Conservation (phyloP, 2,113 vertebrate species). For the Proterorhinus semilunaris region DNA sequence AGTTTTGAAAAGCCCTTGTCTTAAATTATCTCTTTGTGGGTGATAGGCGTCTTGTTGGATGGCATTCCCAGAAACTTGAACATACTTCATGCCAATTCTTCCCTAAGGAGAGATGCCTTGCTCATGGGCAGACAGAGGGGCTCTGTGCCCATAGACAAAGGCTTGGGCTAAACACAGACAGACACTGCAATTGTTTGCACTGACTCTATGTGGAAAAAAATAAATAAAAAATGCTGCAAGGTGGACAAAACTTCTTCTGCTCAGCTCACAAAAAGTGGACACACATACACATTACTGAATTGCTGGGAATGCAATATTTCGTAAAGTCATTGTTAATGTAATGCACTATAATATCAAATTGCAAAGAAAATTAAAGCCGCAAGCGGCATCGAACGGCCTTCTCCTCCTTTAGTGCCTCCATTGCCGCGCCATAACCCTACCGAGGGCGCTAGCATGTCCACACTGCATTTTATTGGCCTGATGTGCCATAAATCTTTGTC, state of each 20-base stretch:
- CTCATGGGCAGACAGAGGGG: slow-evolving; percentile 57
- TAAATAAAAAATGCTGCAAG: slow-evolving; percentile 57
- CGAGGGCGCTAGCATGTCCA: no score
- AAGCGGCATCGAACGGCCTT: no score
- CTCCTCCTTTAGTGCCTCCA: no score
- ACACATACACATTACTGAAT: slow-evolving; percentile 44
- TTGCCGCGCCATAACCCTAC: no score
- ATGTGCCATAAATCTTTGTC: no score
- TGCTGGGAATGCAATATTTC: neutral
- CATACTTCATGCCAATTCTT: slow-evolving; percentile 38
- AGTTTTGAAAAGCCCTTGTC: no score
- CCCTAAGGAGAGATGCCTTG: slow-evolving; percentile 57
- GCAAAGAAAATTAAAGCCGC: no score
- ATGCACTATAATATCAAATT: neutral
- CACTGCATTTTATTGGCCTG: no score
- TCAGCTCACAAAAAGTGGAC: neutral
- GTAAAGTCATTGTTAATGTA: neutral
- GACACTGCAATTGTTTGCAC: slow-evolving; percentile 56
- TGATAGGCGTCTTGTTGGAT: slow-evolving; percentile 27
- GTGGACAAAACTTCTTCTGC: slow-evolving; percentile 60
- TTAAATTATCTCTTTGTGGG: neutral
- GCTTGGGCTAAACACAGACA: slow-evolving; percentile 56
- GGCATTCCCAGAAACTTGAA: slow-evolving; percentile 34
- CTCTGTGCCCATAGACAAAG: slow-evolving; percentile 64
- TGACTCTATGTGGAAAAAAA: slow-evolving; percentile 39